Base-by-base conservation (phyloP, 1,140 invertebrate species). In the Pogonomyrmex californicus region DNA sequence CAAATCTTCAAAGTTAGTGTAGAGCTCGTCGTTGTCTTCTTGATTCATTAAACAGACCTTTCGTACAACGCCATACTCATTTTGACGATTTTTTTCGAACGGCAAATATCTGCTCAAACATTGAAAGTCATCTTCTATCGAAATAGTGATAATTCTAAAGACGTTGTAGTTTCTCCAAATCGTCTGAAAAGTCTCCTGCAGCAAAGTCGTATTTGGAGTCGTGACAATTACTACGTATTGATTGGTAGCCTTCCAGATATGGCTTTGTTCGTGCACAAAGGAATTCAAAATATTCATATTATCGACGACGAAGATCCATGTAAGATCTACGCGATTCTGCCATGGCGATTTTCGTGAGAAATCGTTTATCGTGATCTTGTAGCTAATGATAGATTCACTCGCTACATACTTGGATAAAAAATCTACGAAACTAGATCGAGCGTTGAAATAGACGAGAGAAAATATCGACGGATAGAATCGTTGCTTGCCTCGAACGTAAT, bases 1-100 rank as follows among this genome's bases (percentile, higher is more conserved):
- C 0, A 93, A 44, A 1, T 92, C 91, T 2, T 47, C 14, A 41
- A 94, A 92, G 36, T 79, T 78, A 3, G 91, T 87, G 33, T 93
- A 94, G 9, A 93, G 33, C 9, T 41, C 63, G 2, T 33, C 33
- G 0, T n/a, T 38, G 3, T 14, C 33, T 0, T 58, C 0, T 3
- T 23, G 9, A 6, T 23, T 33, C 23, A n/a, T 36, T 12, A 78
- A 36, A 7, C 88, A 90, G 9, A 71, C 2, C 12, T 60, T 87
- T 9, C 51, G 44, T 0, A 91, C 38, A 2, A 36, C 60, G 0
- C 91, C 93, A 38, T 89, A 93, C 6, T 86, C 70, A 0, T 65
- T 33, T 33, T 58, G 47, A 0, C 2, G 62, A 38, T 75, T 83
- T 0, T 56, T 58, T 9, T 87, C 65, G 30, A 93, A 92, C 0